phyloP scores from a whole-genome alignment of 1,140 invertebrate genomes.

The Drosophila lowei region DNA sequence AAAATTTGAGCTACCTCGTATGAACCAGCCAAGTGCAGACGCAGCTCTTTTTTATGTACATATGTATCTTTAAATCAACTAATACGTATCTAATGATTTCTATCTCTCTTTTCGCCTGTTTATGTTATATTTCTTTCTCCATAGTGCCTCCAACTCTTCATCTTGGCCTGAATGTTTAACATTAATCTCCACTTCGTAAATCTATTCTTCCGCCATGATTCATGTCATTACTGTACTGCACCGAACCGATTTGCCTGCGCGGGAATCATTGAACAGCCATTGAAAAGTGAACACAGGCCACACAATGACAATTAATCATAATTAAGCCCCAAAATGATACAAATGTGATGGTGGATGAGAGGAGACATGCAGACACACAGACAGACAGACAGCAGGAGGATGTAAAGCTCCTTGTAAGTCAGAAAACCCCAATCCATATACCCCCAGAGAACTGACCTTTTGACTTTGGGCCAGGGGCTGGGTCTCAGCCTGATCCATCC shows the following conservation, averaged over 20 bases:
- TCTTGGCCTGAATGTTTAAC: not conserved
- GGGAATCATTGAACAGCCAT: slow-evolving; percentile 55
- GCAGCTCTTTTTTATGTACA: too few species aligned
- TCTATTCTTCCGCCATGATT: slow-evolving; percentile 9
- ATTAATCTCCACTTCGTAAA: slow-evolving; percentile 23
- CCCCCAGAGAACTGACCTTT: slow-evolving; percentile 24
- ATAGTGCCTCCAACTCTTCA: too few species aligned
- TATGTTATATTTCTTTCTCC: too few species aligned
- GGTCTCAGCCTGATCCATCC: not conserved
- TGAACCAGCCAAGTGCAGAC: too few species aligned
- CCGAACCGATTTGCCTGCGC: slow-evolving; percentile 19
- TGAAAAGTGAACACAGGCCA: slow-evolving; percentile 45
- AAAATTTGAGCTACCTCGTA: too few species aligned
- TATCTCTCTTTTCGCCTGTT: too few species aligned
- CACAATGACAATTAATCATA: slow-evolving; percentile 77
- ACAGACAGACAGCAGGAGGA: slow-evolving; percentile 10
- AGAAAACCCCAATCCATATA: slow-evolving; percentile 18
- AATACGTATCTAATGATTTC: too few species aligned
- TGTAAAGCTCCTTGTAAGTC: slow-evolving; percentile 31
- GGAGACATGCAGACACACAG: slow-evolving; percentile 43
- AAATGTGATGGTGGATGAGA: slow-evolving; percentile 28
- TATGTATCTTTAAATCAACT: too few species aligned
- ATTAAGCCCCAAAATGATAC: slow-evolving; percentile 56
- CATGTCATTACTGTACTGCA: slow-evolving; percentile 8
- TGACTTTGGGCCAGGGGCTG: slow-evolving; percentile 32